These are phyloP conservation scores for Scaptomyza parva DNA, from an alignment of 2,888 invertebrate genomes.

Conservation along the genomic window DNA sequence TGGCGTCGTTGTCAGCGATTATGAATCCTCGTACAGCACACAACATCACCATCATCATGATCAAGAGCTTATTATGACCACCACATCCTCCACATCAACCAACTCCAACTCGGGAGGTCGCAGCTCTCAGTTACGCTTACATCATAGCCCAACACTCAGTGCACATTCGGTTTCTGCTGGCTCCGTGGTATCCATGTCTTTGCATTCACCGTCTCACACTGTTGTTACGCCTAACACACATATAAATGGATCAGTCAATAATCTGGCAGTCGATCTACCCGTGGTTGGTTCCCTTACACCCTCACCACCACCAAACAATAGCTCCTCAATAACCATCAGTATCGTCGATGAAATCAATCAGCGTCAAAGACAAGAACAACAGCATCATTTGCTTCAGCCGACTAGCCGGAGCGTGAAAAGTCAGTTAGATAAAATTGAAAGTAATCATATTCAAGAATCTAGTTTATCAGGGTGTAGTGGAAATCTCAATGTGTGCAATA, in stretches of 20 bases:
- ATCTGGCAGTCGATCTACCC: slow-evolving; percentile 86
- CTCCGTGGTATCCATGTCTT: slow-evolving; percentile 67
- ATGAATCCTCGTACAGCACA: slow-evolving; percentile 88
- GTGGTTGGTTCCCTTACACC: slow-evolving; percentile 85
- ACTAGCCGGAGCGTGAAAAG: slow-evolving; percentile 15
- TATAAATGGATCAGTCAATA: slow-evolving; percentile 83
- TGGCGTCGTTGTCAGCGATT: slow-evolving; percentile 86
- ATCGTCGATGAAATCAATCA: slow-evolving; percentile 25
- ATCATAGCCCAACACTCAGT: slow-evolving; percentile 88
- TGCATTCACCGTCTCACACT: slow-evolving; percentile 86
- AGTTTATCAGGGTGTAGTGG: slow-evolving; percentile 34
- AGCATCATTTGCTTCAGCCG: slow-evolving; percentile 20
- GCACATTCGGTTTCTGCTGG: slow-evolving; percentile 87
- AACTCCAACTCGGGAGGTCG: slow-evolving; percentile 68
- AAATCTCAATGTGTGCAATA: slow-evolving; percentile 56
- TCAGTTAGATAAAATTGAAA: slow-evolving; percentile 52
- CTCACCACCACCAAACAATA: slow-evolving; percentile 84
- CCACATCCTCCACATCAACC: slow-evolving; percentile 48
- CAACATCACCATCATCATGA: slow-evolving; percentile 47
- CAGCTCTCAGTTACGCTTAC: slow-evolving; percentile 83
- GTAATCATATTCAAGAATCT: slow-evolving; percentile 47
- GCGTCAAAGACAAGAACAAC: slow-evolving; percentile 14
- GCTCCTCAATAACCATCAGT: not conserved
- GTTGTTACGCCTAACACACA: slow-evolving; percentile 61
- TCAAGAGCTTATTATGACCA: slow-evolving; percentile 63